Conservation (phyloP, 2,888 invertebrate genomes). For the Muschampia plurimacula region DNA sequence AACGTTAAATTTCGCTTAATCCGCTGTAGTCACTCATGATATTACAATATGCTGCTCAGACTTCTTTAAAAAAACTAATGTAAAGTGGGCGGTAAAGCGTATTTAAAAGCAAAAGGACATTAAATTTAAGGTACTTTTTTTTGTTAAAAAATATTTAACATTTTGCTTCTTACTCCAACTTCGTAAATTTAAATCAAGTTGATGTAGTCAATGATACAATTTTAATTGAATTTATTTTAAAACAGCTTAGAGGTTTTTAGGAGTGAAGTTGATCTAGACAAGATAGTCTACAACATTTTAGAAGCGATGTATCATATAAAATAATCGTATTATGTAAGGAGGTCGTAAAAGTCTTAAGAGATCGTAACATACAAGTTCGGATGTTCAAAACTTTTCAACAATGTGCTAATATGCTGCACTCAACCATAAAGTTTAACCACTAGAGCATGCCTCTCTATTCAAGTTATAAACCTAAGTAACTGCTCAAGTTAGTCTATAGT, state of each 20-base stretch:
- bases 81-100: too few species aligned
- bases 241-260: neutral
- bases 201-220: too few species aligned
- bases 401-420: slow-evolving; percentile 25
- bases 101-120: too few species aligned
- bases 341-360: neutral
- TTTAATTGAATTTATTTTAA: too few species aligned
- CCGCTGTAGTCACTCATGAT: too few species aligned
- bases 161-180: too few species aligned
- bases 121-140: too few species aligned
- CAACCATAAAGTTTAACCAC: slow-evolving; percentile 8
- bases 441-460: slow-evolving; percentile 23
- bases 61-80: too few species aligned
- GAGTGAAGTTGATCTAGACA: neutral
- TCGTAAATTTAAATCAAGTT: too few species aligned
- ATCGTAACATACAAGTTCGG: neutral
- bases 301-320: neutral
- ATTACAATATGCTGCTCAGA: too few species aligned
- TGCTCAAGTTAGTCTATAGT: slow-evolving; percentile 14
- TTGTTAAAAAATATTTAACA: too few species aligned
- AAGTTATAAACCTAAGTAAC: slow-evolving; percentile 24
- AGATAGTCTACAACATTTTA: neutral
- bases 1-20: too few species aligned
- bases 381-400: slow-evolving; percentile 18
- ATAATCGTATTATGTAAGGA: neutral